These are phyloP conservation scores for Icerya purchasi DNA, from an alignment of 2,888 invertebrate genomes.

Conservation along the genomic window DNA sequence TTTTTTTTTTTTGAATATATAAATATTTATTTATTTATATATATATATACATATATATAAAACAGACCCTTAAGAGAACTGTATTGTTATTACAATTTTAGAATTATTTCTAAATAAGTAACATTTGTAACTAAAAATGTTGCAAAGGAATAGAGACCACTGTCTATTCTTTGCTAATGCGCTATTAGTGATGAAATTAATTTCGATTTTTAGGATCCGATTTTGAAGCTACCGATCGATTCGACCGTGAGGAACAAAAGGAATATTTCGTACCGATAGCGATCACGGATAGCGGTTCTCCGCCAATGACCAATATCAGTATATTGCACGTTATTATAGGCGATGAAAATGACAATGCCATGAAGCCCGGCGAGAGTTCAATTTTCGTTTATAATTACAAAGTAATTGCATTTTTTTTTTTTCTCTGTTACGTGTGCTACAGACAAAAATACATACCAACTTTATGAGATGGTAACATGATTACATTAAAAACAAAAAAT, in stretches of 20 bases:
- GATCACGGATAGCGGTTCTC: constrained; percentile 66
- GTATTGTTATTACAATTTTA: too few species aligned
- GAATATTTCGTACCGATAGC: constrained; percentile 71
- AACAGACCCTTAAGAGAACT: neutral
- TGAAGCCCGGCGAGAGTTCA: constrained; percentile 65
- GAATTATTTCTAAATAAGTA: too few species aligned
- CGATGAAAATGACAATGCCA: constrained; percentile 81
- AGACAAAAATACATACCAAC: too few species aligned
- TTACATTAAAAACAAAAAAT: too few species aligned
- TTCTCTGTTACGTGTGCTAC: too few species aligned
- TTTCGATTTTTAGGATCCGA: constrained; percentile 29
- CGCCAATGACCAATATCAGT: constrained; percentile 52
- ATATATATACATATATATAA: neutral
- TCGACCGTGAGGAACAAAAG: constrained; percentile 73
- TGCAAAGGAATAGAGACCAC: too few species aligned
- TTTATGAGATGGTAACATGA: too few species aligned
- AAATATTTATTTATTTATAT: neutral
- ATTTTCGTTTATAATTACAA: constrained; percentile 90
- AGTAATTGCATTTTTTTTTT: too few species aligned
- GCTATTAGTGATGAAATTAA: neutral
- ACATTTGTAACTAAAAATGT: too few species aligned
- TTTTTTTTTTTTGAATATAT: neutral
- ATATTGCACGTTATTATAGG: constrained; percentile 75
- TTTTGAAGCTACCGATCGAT: constrained; percentile 47
- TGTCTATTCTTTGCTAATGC: too few species aligned